Evolutionary conservation across 2,797 vertebrate genomes (phyloP).

Genomic region (Labeo calbasu): DNA sequence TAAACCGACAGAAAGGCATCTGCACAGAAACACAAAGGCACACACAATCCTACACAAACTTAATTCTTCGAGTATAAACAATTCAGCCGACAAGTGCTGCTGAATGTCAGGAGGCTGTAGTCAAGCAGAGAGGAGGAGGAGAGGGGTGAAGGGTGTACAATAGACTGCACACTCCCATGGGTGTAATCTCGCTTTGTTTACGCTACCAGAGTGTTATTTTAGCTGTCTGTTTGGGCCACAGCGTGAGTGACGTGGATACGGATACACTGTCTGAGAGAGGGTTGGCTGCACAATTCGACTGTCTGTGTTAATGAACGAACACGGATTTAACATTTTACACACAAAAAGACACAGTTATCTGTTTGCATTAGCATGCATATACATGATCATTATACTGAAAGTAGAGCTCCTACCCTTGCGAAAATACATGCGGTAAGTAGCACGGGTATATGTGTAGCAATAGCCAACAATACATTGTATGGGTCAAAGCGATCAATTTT

Average conservation of each 20-base stretch:
- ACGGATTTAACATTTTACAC: not conserved
- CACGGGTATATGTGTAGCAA: too few relatives aligned
- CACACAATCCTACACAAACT: conserved; percentile 16
- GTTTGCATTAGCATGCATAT: conserved; percentile 6
- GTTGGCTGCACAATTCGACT: conserved; percentile 53
- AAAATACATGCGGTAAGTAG: not conserved
- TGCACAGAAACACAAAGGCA: conserved; percentile 20
- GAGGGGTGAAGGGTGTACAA: conserved; percentile 70
- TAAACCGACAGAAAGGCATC: not conserved
- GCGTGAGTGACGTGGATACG: conserved; percentile 72
- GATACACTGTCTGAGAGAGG: conserved; percentile 67
- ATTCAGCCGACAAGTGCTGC: conserved; percentile 58
- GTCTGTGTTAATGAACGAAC: conserved; percentile 7
- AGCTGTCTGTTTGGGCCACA: conserved; percentile 82
- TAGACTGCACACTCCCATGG: conserved; percentile 79
- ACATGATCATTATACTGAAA: not conserved
- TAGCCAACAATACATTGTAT: too few relatives aligned
- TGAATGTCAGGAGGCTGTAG: conserved; percentile 58
- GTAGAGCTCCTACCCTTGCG: not conserved
- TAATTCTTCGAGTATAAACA: conserved; percentile 46
- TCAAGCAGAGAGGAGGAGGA: conserved; percentile 43
- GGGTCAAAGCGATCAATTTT: too few relatives aligned
- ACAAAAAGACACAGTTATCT: conserved; percentile 14
- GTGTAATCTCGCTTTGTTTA: conserved; percentile 85
- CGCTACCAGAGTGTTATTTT: conserved; percentile 81